These are phyloP conservation scores for Aethes cnicana DNA, from an alignment of 2,888 invertebrate species.

Conservation along the genomic window DNA sequence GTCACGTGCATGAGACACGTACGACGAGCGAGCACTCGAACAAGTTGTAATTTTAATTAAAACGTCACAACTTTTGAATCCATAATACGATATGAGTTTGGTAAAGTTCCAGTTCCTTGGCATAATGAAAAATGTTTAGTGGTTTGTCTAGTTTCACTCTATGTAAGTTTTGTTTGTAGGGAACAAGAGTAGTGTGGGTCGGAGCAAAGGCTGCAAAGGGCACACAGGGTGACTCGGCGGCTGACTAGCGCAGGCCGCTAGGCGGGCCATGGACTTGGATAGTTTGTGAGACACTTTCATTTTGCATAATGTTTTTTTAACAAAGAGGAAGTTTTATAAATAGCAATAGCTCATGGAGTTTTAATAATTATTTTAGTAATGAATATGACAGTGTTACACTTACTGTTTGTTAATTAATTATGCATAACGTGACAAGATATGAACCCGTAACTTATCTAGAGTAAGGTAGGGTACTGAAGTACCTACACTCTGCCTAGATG, in stretches of 20 bases:
- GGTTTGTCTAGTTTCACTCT: neutral
- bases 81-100: constrained; percentile 49
- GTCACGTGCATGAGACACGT: constrained; percentile 64
- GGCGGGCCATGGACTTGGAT: constrained; percentile 34
- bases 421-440: too few relatives aligned
- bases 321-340: too few relatives aligned
- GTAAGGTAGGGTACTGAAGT: too few relatives aligned
- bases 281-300: neutral
- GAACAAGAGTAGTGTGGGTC: neutral
- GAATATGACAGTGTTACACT: too few relatives aligned
- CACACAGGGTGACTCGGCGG: constrained; percentile 41
- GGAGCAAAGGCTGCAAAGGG: constrained; percentile 42
- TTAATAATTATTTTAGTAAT: too few relatives aligned
- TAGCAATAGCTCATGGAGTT: too few relatives aligned
- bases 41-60: constrained; percentile 73
- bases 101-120: constrained; percentile 39
- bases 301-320: too few relatives aligned
- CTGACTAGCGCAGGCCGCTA: constrained; percentile 27
- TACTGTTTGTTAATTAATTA: too few relatives aligned
- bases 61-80: constrained; percentile 68
- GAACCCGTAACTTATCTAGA: too few relatives aligned
- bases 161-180: neutral
- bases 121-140: constrained; percentile 19
- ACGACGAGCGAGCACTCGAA: constrained; percentile 59
- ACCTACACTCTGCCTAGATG: too few relatives aligned